Evolutionary conservation across 2,888 invertebrate genomes (phyloP), one percentile per base, ranked within the genome.

Genomic region (Masnerella sp.): DNA sequence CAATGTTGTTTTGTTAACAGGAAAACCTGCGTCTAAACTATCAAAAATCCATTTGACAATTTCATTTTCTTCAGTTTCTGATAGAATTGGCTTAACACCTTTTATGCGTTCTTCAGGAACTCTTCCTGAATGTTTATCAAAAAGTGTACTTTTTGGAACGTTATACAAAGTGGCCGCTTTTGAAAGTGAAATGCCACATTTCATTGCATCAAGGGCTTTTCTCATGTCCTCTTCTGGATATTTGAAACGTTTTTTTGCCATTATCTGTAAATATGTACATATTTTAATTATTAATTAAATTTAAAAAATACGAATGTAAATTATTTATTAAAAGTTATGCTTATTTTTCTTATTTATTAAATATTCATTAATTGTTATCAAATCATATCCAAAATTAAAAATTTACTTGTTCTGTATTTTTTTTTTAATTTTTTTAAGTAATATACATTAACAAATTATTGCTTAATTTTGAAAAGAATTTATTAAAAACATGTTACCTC

Each of bases 31-130:
- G 18, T 34, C 45, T n/a, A 15, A 42, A 9, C 9, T 56, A 22
- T 65, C 25, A 25, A 59, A 32, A n/a, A 75, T 67, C 75, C 73
- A 77, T 20, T 72, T 14, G 8, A 67, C 67, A 20, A 75, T 12
- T 25, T 58, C 34, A 8, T 58, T 65, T 59, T 74, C 77, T 51
- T 77, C 65, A 18, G 69, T 49, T 14, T 17, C 18, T n/a, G 45
- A 70, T 4, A 75, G 51, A 14, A 73, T 56, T 22, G 73, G 58
- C 9, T 17, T 11, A 28, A 59, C 65, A 12, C 73, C 73, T 42
- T n/a, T n/a, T n/a, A n/a, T n/a, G n/a, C n/a, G n/a, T n/a, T 59
- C 45, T 40, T 49, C 58, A 61, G 34, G 43, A 28, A 9, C 58
- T 43, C 36, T 34, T 14, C 25, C 54, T 58, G 49, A 58, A 30